These are phyloP conservation scores for Synergus itoensis DNA, from an alignment of 2,888 invertebrate genomes.

Conservation along the genomic window DNA sequence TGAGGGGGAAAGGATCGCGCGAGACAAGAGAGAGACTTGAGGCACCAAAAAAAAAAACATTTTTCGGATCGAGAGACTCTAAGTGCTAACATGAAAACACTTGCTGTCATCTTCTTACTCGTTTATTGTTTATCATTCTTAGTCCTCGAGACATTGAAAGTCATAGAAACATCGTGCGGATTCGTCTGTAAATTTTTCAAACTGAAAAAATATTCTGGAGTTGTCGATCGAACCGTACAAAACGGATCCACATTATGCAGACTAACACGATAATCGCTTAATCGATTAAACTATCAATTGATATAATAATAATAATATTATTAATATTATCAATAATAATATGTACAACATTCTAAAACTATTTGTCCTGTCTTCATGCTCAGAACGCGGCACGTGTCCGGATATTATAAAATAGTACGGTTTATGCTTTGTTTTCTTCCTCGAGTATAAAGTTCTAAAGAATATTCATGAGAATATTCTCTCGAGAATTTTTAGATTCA, in stretches of 20 bases:
- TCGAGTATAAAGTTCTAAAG: constrained; percentile 50
- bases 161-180: constrained; percentile 14
- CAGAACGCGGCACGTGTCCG: constrained; percentile 67
- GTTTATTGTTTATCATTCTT: background rate
- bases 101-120: constrained; percentile 4
- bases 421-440: constrained; percentile 11
- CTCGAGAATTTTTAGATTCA: constrained; percentile 15
- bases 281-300: constrained; percentile 74
- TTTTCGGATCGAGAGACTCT: constrained; percentile 15
- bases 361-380: constrained; percentile 65
- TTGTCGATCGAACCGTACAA: constrained; percentile 65
- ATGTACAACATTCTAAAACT: constrained; percentile 73
- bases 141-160: constrained; percentile 31
- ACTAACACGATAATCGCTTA: constrained; percentile 71
- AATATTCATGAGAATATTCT: constrained; percentile 43
- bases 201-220: background rate
- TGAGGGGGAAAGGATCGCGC: constrained; percentile 40
- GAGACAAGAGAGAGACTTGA: constrained; percentile 40
- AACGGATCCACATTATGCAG: constrained; percentile 72
- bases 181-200: constrained; percentile 27
- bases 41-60: constrained; percentile 13
- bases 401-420: constrained; percentile 44
- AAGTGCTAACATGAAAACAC: constrained; percentile 3
- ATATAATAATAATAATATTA: constrained; percentile 72
- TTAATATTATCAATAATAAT: constrained; percentile 72